Conservation (phyloP, 1,140 invertebrate genomes). For the Hestina assimilis region DNA sequence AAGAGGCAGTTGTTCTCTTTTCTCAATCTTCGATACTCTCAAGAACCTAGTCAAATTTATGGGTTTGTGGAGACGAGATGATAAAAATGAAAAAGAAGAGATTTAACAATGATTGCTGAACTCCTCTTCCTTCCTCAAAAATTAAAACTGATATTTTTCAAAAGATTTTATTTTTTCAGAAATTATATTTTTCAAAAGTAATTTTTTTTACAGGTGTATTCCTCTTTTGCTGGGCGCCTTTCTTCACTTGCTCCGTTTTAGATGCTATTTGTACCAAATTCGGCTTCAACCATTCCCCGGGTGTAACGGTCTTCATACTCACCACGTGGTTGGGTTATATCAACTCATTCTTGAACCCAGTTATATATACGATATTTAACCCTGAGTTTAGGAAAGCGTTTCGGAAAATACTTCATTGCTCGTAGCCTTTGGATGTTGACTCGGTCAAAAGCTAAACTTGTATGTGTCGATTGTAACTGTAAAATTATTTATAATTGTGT, state of each 20-base stretch:
- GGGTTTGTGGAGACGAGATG: no score
- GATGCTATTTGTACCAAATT: conserved; percentile 95
- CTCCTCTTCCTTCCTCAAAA: neutral
- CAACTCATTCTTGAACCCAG: conserved; percentile 98
- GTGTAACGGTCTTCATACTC: conserved; percentile 93
- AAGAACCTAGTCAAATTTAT: no score
- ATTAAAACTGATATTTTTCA: no score
- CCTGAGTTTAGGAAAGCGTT: conserved; percentile 99
- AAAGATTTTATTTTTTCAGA: no score
- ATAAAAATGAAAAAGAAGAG: no score
- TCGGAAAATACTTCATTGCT: conserved; percentile 91
- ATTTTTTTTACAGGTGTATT: conserved; percentile 85
- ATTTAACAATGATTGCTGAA: neutral
- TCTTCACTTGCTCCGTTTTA: conserved; percentile 98
- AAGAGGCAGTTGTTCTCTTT: no score
- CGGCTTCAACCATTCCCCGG: conserved; percentile 88
- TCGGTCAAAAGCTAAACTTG: conserved; percentile 45
- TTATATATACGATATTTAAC: conserved; percentile 99
- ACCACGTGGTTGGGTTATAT: conserved; percentile 99
- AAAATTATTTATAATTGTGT: neutral
- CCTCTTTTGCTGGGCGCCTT: conserved; percentile 98
- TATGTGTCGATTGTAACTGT: neutral
- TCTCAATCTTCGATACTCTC: no score
- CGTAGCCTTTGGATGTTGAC: conserved; percentile 66
- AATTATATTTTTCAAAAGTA: neutral